Evolutionary conservation across 2,113 vertebrate species (phyloP).

Genomic region (Chunga burmeisteri): DNA sequence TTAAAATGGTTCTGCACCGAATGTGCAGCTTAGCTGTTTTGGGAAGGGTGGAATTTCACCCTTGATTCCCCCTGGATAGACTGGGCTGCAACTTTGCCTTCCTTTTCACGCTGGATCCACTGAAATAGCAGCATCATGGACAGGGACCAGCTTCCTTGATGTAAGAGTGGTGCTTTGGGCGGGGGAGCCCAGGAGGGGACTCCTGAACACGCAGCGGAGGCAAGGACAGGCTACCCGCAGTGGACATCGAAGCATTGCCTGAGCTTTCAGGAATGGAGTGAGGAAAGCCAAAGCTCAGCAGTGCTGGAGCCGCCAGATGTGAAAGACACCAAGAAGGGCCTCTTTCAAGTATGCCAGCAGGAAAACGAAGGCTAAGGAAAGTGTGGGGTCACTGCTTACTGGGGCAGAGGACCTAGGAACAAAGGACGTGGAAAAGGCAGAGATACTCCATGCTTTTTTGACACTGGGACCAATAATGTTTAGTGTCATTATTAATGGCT

Average conservation of each 20-base stretch:
- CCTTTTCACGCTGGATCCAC: neutral
- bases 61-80: neutral
- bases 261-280: neutral
- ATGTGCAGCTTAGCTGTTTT: neutral
- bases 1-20: conserved; percentile 11
- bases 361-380: neutral
- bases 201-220: neutral
- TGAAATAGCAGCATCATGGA: neutral
- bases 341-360: neutral
- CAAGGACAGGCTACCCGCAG: neutral
- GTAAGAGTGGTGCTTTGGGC: neutral
- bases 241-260: neutral
- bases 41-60: neutral
- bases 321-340: neutral
- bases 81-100: neutral
- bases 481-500: neutral
- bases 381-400: neutral
- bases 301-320: neutral
- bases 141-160: neutral
- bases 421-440: neutral
- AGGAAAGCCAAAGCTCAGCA: neutral
- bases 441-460: neutral
- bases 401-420: neutral
- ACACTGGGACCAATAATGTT: neutral
- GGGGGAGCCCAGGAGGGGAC: neutral